phyloP scores from a whole-genome alignment of 2,113 vertebrate species.

The Pluvialis apricaria region DNA sequence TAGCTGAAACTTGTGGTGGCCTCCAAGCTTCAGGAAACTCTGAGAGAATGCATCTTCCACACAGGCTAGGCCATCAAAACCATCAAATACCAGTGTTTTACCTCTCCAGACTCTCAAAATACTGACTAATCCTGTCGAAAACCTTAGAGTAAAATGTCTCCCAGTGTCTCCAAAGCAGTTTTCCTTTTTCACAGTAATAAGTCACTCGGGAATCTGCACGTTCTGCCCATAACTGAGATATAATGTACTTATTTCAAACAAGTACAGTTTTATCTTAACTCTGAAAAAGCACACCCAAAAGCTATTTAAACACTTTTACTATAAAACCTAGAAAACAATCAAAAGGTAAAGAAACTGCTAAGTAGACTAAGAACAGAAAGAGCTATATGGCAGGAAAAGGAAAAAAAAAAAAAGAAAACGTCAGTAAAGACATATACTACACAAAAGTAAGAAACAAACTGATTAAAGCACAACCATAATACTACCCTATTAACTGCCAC shows the following conservation, averaged over 20 bases:
- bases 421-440: not conserved
- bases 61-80: not conserved
- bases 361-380: not conserved
- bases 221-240: not conserved
- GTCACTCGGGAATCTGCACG: not conserved
- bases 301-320: not conserved
- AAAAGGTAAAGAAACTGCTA: not conserved
- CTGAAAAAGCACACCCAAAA: not conserved
- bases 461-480: fast-evolving
- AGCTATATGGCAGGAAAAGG: not conserved
- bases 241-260: not conserved
- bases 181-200: not conserved
- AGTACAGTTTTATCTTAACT: not conserved
- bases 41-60: fast-evolving
- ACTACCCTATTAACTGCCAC: not conserved
- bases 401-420: fast-evolving
- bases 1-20: not conserved
- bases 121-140: not conserved
- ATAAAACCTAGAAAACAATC: not conserved
- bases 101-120: not conserved
- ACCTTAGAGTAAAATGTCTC: not conserved
- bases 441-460: not conserved
- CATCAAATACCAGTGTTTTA: not conserved
- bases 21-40: not conserved
- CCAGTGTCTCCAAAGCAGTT: not conserved